Evolutionary conservation across 2,113 vertebrate species (phyloP).

Genomic region (Haemorhous mexicanus): DNA sequence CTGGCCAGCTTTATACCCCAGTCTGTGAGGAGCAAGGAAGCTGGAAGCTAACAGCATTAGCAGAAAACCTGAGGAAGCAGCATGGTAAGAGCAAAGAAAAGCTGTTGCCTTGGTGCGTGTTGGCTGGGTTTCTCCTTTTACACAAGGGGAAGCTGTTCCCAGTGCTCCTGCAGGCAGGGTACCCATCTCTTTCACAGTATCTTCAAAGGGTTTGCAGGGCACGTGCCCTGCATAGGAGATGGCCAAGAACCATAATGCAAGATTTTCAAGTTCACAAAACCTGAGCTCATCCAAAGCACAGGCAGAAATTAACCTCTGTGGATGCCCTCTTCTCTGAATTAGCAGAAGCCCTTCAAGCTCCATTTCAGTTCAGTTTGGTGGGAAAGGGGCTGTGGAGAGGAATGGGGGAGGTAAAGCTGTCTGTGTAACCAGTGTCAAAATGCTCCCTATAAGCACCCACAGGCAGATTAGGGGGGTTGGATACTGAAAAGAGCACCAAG

Average conservation of each 20-base stretch:
- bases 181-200: not conserved
- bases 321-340: not conserved
- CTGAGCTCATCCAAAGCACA: not conserved
- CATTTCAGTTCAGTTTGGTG: not conserved
- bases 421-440: not conserved
- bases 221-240: not conserved
- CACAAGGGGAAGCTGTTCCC: not conserved
- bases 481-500: not conserved
- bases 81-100: not conserved
- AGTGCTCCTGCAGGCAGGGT: not conserved
- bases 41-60: not conserved
- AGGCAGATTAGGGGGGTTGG: not conserved
- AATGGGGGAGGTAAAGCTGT: not conserved
- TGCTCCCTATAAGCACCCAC: not conserved
- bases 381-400: not conserved
- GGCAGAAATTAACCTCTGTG: not conserved
- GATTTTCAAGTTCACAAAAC: not conserved
- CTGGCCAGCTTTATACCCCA: not conserved
- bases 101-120: not conserved
- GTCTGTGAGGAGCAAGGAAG: not conserved
- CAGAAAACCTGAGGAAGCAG: not conserved
- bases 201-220: not conserved
- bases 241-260: not conserved
- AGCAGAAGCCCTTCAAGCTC: not conserved
- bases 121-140: not conserved